A percentile compares a stretch with the other conserved stretches of the same genome.
phyloP scores from a whole-genome alignment of 2,888 invertebrate genomes.

The Tricholauxania praeusta region DNA sequence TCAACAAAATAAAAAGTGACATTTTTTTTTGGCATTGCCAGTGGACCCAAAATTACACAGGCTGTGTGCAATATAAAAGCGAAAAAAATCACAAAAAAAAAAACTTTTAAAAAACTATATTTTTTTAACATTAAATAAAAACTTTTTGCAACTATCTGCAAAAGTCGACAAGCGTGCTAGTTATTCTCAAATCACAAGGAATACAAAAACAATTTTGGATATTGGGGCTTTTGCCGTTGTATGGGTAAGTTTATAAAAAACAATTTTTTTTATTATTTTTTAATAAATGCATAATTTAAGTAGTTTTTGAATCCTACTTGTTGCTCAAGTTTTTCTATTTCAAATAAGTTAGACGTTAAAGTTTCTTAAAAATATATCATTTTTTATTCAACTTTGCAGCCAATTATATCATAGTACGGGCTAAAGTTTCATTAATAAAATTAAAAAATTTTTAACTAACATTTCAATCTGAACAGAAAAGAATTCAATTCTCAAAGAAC shows the following conservation, averaged over 20 bases:
- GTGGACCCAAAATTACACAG: not conserved
- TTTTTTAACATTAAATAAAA: slow-evolving; percentile 3
- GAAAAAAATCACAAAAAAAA: slow-evolving; percentile 27
- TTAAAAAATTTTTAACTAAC: too few species aligned
- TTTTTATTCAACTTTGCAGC: too few species aligned
- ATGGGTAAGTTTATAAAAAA: slow-evolving; percentile 68
- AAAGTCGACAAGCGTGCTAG: slow-evolving; percentile 31
- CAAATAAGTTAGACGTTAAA: too few species aligned
- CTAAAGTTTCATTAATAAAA: too few species aligned
- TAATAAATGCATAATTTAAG: not conserved
- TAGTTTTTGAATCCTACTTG: too few species aligned
- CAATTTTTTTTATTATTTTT: slow-evolving; percentile 9
- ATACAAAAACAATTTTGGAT: slow-evolving; percentile 57
- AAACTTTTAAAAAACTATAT: not conserved
- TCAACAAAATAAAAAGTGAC: not conserved
- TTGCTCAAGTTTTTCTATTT: too few species aligned
- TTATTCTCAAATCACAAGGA: slow-evolving; percentile 48
- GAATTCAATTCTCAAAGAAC: too few species aligned
- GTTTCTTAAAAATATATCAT: too few species aligned
- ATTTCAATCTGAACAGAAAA: too few species aligned
- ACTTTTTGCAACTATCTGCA: slow-evolving; percentile 16
- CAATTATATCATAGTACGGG: too few species aligned
- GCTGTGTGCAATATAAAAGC: not conserved
- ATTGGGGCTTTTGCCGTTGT: slow-evolving; percentile 70
- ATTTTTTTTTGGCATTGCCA: not conserved